These are phyloP conservation scores for Drosophila yakuba DNA, from an alignment of 1,140 invertebrate species.

Conservation along the genomic window DNA sequence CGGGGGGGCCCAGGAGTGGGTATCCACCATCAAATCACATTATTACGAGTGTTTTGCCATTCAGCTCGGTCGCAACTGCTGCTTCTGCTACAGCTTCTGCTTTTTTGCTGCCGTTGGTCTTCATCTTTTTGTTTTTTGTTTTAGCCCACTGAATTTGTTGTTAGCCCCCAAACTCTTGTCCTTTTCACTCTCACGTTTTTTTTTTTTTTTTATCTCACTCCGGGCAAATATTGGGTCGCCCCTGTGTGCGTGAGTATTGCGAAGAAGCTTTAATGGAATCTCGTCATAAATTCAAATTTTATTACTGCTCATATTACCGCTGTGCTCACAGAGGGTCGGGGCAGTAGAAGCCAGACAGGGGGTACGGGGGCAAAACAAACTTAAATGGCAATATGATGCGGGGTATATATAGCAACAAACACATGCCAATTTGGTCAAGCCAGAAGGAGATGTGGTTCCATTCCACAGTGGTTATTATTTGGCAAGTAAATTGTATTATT, in stretches of 20 bases:
- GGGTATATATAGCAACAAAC: conserved; percentile 40
- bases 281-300: conserved; percentile 84
- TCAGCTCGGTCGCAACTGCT: conserved; percentile 41
- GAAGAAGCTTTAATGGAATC: conserved; percentile 84
- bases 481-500: no score
- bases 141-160: conserved; percentile 59
- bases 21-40: conserved; percentile 71
- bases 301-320: conserved; percentile 81
- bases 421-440: conserved; percentile 33
- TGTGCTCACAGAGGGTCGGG: conserved; percentile 44
- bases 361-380: conserved; percentile 46
- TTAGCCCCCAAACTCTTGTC: conserved; percentile 34
- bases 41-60: conserved; percentile 73
- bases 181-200: conserved; percentile 22
- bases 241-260: conserved; percentile 59
- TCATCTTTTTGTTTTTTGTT: conserved; percentile 40
- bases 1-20: conserved; percentile 1
- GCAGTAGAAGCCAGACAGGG: conserved; percentile 17
- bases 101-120: conserved; percentile 31
- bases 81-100: conserved; percentile 18
- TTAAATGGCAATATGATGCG: conserved; percentile 58
- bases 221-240: conserved; percentile 71
- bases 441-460: background rate
- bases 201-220: conserved; percentile 55
- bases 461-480: conserved; percentile 21